Conservation (phyloP, 2,113 vertebrate genomes). For the Pollachius pollachius region DNA sequence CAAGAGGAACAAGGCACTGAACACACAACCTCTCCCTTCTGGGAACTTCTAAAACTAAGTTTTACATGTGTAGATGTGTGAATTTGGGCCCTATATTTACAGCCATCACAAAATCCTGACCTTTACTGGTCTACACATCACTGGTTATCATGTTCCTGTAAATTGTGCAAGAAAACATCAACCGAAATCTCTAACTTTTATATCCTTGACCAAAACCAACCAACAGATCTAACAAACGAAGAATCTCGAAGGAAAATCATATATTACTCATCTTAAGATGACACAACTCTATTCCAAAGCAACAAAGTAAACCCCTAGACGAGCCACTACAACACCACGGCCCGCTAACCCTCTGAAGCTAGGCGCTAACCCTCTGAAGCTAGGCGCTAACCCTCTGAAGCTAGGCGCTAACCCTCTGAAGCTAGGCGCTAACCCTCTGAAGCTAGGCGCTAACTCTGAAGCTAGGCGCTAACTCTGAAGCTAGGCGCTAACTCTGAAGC, state of each 20-base stretch:
- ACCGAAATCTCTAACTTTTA: background rate
- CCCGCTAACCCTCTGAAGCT: background rate
- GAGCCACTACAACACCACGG: slow-evolving; percentile 23
- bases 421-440: too few relatives aligned
- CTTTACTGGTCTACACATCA: background rate
- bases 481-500: too few relatives aligned
- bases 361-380: too few relatives aligned
- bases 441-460: too few relatives aligned
- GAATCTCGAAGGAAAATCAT: background rate
- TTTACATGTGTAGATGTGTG: background rate
- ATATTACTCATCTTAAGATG: background rate
- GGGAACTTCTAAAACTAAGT: background rate
- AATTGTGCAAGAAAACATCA: slow-evolving; percentile 71
- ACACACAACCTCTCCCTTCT: background rate
- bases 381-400: too few relatives aligned
- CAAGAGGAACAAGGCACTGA: slow-evolving; percentile 15
- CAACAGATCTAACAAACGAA: background rate
- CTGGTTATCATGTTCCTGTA: slow-evolving; percentile 4
- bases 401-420: too few relatives aligned
- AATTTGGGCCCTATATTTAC: background rate
- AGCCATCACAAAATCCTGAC: background rate
- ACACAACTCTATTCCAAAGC: background rate
- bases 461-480: too few relatives aligned
- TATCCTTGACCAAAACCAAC: background rate
- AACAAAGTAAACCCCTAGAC: slow-evolving; percentile 26